phyloP scores from a whole-genome alignment of 2,113 vertebrate genomes.

The Alethe castanea region DNA sequence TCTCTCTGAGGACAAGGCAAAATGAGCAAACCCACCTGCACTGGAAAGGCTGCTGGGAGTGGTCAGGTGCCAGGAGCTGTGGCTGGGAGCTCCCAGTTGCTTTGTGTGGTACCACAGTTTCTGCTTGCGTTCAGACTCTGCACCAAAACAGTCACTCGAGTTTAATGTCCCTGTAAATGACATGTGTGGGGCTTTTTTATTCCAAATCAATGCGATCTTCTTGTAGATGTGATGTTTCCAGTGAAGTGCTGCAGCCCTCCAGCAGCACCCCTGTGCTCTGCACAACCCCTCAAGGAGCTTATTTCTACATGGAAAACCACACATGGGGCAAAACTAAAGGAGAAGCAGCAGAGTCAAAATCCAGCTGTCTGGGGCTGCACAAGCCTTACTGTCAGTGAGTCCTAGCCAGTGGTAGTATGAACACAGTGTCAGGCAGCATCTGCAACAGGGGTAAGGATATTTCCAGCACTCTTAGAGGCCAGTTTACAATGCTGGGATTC shows the following conservation, averaged over 20 bases:
- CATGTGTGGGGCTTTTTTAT: rapidly evolving
- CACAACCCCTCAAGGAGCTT: background rate
- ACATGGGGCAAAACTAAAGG: background rate
- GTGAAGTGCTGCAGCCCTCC: background rate
- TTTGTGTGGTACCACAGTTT: background rate
- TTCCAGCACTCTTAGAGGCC: background rate
- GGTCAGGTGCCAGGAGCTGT: background rate
- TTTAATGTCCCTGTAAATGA: background rate
- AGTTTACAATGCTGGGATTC: background rate
- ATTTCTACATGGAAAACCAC: background rate
- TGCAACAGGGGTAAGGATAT: background rate
- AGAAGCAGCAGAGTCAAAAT: background rate
- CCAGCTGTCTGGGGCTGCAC: background rate
- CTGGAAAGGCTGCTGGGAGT: background rate
- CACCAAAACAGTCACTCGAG: background rate
- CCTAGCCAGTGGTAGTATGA: background rate
- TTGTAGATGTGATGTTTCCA: background rate
- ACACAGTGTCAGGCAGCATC: background rate
- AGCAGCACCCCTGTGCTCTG: background rate
- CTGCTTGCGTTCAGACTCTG: background rate
- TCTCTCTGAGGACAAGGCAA: background rate
- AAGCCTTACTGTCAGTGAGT: background rate
- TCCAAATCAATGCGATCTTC: rapidly evolving
- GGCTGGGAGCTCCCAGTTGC: rapidly evolving
- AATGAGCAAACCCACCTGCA: background rate